A percentile compares a stretch with the other conserved stretches of the same genome.
Evolutionary conservation across 2,797 vertebrate species (phyloP).

Genomic region (Melanotaenia trifasciata): DNA sequence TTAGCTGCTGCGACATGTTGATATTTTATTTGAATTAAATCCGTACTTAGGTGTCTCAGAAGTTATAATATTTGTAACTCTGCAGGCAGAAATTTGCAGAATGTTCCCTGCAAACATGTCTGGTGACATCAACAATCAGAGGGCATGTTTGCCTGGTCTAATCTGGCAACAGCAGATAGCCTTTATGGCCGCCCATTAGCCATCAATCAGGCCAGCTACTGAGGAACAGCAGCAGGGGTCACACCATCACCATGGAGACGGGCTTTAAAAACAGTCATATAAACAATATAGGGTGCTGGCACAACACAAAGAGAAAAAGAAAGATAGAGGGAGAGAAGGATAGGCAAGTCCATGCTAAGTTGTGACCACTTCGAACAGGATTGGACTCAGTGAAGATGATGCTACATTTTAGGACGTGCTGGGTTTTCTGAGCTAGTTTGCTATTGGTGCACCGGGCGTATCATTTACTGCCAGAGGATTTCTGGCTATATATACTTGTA

Average conservation of each 20-base stretch:
- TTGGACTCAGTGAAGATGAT: constrained; percentile 11
- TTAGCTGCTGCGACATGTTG: neutral
- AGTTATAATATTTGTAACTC: constrained; percentile 27
- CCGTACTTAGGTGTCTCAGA: neutral
- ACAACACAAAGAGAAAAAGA: constrained; percentile 69
- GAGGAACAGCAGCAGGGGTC: constrained; percentile 80
- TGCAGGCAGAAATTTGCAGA: constrained; percentile 53
- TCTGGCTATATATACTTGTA: no score
- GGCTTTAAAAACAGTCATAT: constrained; percentile 73
- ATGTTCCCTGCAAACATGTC: constrained; percentile 60
- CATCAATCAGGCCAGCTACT: constrained; percentile 84
- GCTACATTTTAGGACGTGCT: no score
- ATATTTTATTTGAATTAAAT: neutral
- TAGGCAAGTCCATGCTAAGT: constrained; percentile 22
- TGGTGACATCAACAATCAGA: constrained; percentile 48
- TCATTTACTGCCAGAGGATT: no score
- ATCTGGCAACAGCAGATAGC: constrained; percentile 87
- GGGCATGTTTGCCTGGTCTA: constrained; percentile 83
- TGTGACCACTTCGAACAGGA: constrained; percentile 44
- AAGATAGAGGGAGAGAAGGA: constrained; percentile 32
- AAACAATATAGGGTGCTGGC: constrained; percentile 62
- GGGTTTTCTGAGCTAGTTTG: no score
- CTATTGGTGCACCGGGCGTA: no score
- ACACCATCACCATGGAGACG: constrained; percentile 80
- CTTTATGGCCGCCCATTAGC: constrained; percentile 79